Base-by-base conservation (phyloP, 2,113 vertebrate genomes). In the Paradoxurus hermaphroditus region DNA sequence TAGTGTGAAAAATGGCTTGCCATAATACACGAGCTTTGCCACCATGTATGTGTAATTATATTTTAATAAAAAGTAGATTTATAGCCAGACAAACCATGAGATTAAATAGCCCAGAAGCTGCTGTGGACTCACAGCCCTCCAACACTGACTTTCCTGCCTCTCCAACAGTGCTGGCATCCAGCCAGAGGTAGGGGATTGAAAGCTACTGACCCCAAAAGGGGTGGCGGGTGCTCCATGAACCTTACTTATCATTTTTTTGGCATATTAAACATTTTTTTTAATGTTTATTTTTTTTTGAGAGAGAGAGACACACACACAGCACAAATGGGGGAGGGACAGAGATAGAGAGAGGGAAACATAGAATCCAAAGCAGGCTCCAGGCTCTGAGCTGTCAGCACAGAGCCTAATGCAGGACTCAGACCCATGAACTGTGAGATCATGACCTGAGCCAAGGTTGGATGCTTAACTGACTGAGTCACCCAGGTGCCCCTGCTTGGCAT, bases 31-130 rank as follows among this genome's bases (percentile, higher is more conserved):
- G 27, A 95, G 86, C 18, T 85, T 70, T 87, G 72, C 85, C 87
- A 65, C 36, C 49, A 49, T 41, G 46, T 36, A 85, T 18, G 1
- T 31, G 18, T 53, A 41, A 91, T 92, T 98, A 90, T 59, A 46
- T 93, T 93, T 95, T 93, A 93, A 59, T 97, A 91, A 86, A 92
- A 95, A 91, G 44, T 94, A 44, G 75, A 94, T 95, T 65, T 88
- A 79, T 31, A 70, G 34, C 10, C 62, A 63, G 85, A 79, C 6
- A 31, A 77, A 15, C 41, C 27, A 18, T 56, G 44, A 77, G 53
- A 87, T 86, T 84, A 79, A 83, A 44, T 1, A 41, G 56, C 36
- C 44, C 68, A 46, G 77, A 59, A 84, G 14, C 56, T 39, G 36
- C 67, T 84, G 46, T 85, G 87, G 82, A 72, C 81, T 90, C 36